A percentile compares a stretch with the other conserved stretches of the same genome.
These are phyloP conservation scores for Pomacea canaliculata DNA, from an alignment of 2,888 invertebrate species.

Conservation along the genomic window DNA sequence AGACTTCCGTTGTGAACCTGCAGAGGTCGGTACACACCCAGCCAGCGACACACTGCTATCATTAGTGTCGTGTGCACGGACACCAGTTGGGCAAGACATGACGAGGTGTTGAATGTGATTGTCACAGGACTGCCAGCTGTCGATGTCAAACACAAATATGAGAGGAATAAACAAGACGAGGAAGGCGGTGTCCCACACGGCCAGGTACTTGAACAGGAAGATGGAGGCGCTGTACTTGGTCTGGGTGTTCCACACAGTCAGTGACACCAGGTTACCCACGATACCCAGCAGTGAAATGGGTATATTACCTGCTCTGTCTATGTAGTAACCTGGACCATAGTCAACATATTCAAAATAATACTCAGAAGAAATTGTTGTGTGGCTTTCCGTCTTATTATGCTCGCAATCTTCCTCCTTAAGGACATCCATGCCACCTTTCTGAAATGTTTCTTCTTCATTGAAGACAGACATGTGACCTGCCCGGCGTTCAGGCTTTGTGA, in stretches of 20 bases:
- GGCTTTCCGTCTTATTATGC: too few relatives aligned
- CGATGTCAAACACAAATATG: not conserved
- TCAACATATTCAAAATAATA: too few relatives aligned
- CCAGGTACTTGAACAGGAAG: slow-evolving; percentile 11
- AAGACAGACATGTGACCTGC: too few relatives aligned
- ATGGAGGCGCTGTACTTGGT: not conserved
- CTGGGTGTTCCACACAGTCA: not conserved
- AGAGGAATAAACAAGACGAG: not conserved
- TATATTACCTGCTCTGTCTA: not conserved
- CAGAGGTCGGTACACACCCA: slow-evolving; percentile 9
- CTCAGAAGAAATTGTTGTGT: too few relatives aligned
- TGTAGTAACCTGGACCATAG: too few relatives aligned
- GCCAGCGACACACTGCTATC: slow-evolving; percentile 8
- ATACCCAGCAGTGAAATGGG: not conserved
- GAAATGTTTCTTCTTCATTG: too few relatives aligned
- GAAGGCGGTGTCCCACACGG: not conserved
- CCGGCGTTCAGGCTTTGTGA: too few relatives aligned
- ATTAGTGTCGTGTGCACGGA: slow-evolving; percentile 13
- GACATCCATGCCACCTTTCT: too few relatives aligned
- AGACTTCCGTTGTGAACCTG: slow-evolving; percentile 2
- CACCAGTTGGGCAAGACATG: not conserved
- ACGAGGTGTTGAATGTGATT: not conserved
- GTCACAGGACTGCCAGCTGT: too few relatives aligned
- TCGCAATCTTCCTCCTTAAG: too few relatives aligned
- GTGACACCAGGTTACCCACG: not conserved